Base-by-base conservation (phyloP, 53 echinoderm and acorn worm genomes). In the Echinometra lucunter region DNA sequence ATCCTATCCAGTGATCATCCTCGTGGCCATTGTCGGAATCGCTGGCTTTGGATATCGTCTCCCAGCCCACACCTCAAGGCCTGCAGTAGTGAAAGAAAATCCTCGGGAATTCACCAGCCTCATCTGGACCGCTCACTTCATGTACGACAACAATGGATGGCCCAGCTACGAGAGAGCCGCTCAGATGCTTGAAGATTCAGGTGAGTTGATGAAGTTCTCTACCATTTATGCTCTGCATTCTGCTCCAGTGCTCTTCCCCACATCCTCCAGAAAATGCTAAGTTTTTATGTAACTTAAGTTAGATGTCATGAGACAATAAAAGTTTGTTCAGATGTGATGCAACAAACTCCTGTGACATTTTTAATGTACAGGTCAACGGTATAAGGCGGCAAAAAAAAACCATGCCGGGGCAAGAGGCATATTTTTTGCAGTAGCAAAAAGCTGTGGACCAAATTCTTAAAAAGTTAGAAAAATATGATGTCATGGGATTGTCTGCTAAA, bases 121-220 rank as follows among this genome's bases (percentile, higher is more conserved):
- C 53, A 95, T 99, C 6, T 99, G 97, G 97, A 95, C 97, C 0
- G 95, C 96, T 38, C 97, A 97, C 81, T 99, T 97, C 91, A 95
- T 98, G 96, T 95, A 98, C 34, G 99, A 99, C 87, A 98, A 99
- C 81, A 72, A 96, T 7, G 99, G 99, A 21, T 96, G 96, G 96
- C 97, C 95, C 16, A 99, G 97, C 94, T 97, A 96, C 91, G 98
- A 99, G 80, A 96, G 96, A 75, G 93, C 96, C 27, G 98, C 98
- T 58, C 94, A 97, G 72, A 89, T 99, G 89, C 82, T 99, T 25
- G 90, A 97, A 93, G 96, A 97, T 25, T 94, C 99, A 38, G 99
- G 99, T 99, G 82, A 92, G 93, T 15, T 35, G 11, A 45, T n/a
- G 40, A 13, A 45, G 75, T 11, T 9, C 40, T 47, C 49, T 47